Evolutionary conservation across 2,797 vertebrate species (phyloP).

Genomic region (Carapus acus): DNA sequence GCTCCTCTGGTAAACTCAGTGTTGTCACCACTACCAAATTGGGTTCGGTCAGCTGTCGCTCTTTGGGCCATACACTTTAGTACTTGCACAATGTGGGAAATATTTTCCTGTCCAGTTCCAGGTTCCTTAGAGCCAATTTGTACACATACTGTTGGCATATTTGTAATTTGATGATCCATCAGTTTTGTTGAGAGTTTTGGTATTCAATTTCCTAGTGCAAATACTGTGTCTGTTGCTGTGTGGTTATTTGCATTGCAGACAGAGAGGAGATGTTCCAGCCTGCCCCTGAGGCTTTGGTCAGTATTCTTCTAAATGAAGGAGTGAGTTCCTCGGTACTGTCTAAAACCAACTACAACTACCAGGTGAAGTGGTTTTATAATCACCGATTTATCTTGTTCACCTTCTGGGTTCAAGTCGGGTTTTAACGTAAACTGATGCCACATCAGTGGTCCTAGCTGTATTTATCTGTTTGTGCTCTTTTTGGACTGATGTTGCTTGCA

Average conservation of each 20-base stretch:
- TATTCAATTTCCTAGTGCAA: neutral
- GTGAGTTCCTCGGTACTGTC: slow-evolving; percentile 33
- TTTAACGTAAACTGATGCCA: neutral
- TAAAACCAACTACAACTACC: slow-evolving; percentile 45
- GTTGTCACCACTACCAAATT: too few relatives aligned
- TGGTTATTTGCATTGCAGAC: slow-evolving; percentile 35
- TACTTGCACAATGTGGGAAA: too few relatives aligned
- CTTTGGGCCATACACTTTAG: too few relatives aligned
- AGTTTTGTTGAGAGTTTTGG: neutral
- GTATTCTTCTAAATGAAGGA: slow-evolving; percentile 55
- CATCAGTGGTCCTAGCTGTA: neutral
- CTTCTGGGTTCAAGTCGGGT: neutral
- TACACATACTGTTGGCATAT: too few relatives aligned
- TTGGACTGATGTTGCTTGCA: slow-evolving; percentile 33
- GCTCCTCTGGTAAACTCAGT: slow-evolving; percentile 46
- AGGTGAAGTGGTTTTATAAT: slow-evolving; percentile 47
- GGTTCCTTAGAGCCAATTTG: too few relatives aligned
- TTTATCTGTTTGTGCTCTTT: neutral
- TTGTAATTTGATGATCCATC: too few relatives aligned
- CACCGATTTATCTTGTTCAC: neutral
- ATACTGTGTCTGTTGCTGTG: neutral
- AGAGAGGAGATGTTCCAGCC: slow-evolving; percentile 46
- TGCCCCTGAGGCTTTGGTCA: slow-evolving; percentile 47
- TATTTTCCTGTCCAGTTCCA: too few relatives aligned
- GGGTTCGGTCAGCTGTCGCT: too few relatives aligned